These are phyloP conservation scores for Tethya wilhelma DNA, from an alignment of 37 sponge, comb jelly and placozoan species.

Conservation along the genomic window DNA sequence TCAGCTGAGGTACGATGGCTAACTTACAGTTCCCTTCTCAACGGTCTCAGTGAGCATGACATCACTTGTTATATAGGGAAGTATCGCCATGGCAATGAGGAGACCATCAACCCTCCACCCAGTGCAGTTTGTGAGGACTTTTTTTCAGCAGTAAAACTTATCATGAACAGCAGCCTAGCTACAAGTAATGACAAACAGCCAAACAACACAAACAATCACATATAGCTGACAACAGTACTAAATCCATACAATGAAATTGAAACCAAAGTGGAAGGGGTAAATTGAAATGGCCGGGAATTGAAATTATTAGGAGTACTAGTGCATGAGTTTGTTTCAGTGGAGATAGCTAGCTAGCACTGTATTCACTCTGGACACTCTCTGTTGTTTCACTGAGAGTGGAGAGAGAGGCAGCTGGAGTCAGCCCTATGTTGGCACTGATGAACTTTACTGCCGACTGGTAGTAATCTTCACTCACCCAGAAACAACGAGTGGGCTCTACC, in stretches of 20 bases:
- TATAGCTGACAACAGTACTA: no score
- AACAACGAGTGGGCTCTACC: conserved; percentile 41
- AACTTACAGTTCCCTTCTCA: no score
- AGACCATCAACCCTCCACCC: conserved; percentile 21
- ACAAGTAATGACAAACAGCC: no score
- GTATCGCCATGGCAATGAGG: conserved; percentile 68
- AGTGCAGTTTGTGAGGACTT: conserved; percentile 48
- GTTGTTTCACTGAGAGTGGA: neutral
- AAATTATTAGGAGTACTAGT: no score
- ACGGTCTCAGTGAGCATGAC: no score
- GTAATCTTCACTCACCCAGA: conserved; percentile 46
- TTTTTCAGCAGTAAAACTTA: conserved; percentile 49
- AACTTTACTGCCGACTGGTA: conserved; percentile 40
- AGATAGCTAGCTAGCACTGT: conserved; percentile 23
- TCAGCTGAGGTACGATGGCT: no score
- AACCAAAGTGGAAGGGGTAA: no score
- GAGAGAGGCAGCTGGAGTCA: neutral
- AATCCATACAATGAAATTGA: no score
- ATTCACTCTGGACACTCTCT: neutral
- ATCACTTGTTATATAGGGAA: conserved; percentile 35
- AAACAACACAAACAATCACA: no score
- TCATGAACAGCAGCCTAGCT: conserved; percentile 2
- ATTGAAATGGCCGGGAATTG: no score
- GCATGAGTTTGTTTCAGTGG: no score
- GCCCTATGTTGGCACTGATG: conserved; percentile 19